Evolutionary conservation across 2,888 invertebrate species (phyloP).

Genomic region (Caenorhabditis afra): DNA sequence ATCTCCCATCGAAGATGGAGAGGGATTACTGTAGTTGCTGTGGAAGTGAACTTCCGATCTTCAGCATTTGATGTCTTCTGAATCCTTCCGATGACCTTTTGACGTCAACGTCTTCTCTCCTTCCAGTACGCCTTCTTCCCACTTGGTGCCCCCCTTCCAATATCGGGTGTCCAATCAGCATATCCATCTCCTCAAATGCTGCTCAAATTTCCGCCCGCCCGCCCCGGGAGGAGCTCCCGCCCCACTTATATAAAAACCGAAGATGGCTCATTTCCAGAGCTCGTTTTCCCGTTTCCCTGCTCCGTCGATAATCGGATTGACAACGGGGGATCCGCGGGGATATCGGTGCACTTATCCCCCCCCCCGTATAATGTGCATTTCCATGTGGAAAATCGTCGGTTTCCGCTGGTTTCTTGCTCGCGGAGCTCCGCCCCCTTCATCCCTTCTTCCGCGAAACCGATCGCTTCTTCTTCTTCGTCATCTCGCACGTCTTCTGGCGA

Average conservation of each 20-base stretch:
- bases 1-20: too few relatives aligned
- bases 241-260: too few relatives aligned
- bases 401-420: slow-evolving; percentile 25
- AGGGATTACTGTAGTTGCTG: too few relatives aligned
- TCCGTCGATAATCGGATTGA: slow-evolving; percentile 8
- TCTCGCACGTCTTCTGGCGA: too few relatives aligned
- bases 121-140: too few relatives aligned
- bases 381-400: slow-evolving; percentile 33
- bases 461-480: too few relatives aligned
- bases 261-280: background rate
- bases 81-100: background rate
- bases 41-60: background rate
- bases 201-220: slow-evolving; percentile 30
- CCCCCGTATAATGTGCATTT: slow-evolving; percentile 16
- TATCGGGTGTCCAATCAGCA: slow-evolving; percentile 45
- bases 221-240: too few relatives aligned
- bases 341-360: slow-evolving; percentile 37
- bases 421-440: too few relatives aligned
- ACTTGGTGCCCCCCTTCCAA: slow-evolving; percentile 12
- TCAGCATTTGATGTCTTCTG: background rate
- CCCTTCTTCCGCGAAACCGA: background rate
- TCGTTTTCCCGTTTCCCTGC: background rate
- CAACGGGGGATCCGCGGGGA: background rate
- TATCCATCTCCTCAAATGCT: slow-evolving; percentile 4
- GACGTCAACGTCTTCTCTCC: slow-evolving; percentile 29